Percentiles rank a stretch among this genome's conserved stretches.
Evolutionary conservation across 2,113 vertebrate species (phyloP).

Genomic region (Chunga burmeisteri): DNA sequence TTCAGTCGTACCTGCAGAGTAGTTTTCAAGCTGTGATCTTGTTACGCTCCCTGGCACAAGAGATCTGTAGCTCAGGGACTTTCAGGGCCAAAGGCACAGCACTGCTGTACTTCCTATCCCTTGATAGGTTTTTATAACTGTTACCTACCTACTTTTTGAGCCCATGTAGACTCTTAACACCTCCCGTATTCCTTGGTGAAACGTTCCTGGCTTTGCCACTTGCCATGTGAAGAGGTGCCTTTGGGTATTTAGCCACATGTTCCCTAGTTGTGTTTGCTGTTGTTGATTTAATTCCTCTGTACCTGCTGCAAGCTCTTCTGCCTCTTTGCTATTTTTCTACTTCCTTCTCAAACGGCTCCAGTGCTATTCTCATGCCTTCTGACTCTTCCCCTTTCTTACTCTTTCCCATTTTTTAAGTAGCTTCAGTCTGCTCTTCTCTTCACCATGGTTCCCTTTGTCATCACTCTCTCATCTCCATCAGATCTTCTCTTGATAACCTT

Average conservation of each 20-base stretch:
- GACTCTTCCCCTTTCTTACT: not conserved
- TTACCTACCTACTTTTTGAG: not conserved
- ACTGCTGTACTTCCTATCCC: not conserved
- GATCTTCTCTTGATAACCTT: not conserved
- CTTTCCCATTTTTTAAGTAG: not conserved
- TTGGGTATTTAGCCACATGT: fast-evolving
- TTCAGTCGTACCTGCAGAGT: not conserved
- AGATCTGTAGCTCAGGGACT: not conserved
- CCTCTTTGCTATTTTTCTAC: not conserved
- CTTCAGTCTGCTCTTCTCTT: not conserved
- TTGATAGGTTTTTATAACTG: not conserved
- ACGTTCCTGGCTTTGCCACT: not conserved
- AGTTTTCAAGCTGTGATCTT: not conserved
- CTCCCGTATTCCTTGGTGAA: not conserved
- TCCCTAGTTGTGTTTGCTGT: not conserved
- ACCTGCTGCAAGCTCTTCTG: not conserved
- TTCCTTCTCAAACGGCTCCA: not conserved
- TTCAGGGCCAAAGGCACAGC: not conserved
- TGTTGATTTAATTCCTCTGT: not conserved
- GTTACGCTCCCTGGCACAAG: not conserved
- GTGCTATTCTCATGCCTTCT: not conserved
- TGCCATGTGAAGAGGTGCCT: not conserved
- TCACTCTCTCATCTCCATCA: not conserved
- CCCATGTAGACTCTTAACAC: not conserved
- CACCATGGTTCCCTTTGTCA: not conserved